A percentile compares a stretch with the other conserved stretches of the same genome.
phyloP scores from a whole-genome alignment of 2,888 invertebrate species.

The Proisotoma minuta region DNA sequence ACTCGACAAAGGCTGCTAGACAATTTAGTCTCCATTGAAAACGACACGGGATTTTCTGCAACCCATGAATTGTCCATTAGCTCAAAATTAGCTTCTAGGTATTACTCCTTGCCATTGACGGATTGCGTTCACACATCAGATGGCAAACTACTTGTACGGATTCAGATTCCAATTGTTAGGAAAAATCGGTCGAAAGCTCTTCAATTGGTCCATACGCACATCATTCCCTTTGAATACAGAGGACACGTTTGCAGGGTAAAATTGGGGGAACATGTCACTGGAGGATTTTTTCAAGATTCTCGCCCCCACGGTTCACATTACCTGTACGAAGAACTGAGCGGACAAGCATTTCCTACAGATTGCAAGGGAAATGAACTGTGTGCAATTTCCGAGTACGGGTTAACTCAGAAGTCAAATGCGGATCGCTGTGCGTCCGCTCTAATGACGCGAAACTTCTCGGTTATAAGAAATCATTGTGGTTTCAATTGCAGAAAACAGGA shows the following conservation, averaged over 20 bases:
- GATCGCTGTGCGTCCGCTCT: slow-evolving; percentile 36
- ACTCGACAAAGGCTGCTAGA: slow-evolving; percentile 7
- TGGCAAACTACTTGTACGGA: slow-evolving; percentile 28
- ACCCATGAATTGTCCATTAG: slow-evolving; percentile 24
- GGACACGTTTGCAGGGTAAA: slow-evolving; percentile 33
- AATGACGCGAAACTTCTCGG: slow-evolving; percentile 18
- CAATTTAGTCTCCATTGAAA: no score
- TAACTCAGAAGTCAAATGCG: not conserved
- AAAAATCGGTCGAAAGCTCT: slow-evolving; percentile 16
- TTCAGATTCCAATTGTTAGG: slow-evolving; percentile 26
- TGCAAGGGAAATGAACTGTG: slow-evolving; percentile 38
- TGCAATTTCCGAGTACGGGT: slow-evolving; percentile 20
- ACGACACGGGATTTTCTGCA: slow-evolving; percentile 7
- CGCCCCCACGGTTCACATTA: not conserved
- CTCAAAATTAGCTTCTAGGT: slow-evolving; percentile 22
- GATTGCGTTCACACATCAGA: slow-evolving; percentile 39
- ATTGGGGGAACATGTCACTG: not conserved
- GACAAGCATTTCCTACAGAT: slow-evolving; percentile 27
- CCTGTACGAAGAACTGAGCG: slow-evolving; percentile 24
- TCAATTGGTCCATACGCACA: slow-evolving; percentile 26
- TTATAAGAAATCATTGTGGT: slow-evolving; percentile 25
- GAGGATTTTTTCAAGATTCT: not conserved
- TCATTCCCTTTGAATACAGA: slow-evolving; percentile 28
- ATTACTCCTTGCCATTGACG: slow-evolving; percentile 39
- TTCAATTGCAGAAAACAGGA: slow-evolving; percentile 28